phyloP scores from a whole-genome alignment of 2,797 vertebrate species.

The Bradypodion ventrale region DNA sequence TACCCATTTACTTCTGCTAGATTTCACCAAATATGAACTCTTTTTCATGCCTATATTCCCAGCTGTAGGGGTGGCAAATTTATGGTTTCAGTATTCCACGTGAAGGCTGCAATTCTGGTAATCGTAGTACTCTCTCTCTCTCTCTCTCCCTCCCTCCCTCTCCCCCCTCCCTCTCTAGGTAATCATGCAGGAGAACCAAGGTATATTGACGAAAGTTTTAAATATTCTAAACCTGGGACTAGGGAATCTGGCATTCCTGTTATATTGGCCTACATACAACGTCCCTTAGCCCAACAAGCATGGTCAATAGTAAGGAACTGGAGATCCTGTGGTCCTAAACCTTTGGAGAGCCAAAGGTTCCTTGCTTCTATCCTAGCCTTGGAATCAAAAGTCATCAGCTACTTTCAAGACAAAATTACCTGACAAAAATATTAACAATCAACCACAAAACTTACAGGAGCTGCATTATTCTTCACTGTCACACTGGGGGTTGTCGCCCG shows the following conservation, averaged over 20 bases:
- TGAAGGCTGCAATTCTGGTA: neutral
- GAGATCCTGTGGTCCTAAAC: neutral
- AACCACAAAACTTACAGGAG: constrained; percentile 83
- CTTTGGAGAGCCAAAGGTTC: neutral
- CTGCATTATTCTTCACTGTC: constrained; percentile 85
- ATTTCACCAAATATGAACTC: neutral
- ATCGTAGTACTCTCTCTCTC: too few species aligned
- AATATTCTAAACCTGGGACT: neutral
- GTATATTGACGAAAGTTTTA: neutral
- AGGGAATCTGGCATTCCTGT: neutral
- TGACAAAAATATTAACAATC: neutral
- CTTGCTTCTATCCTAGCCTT: too few species aligned
- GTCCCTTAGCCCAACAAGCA: neutral
- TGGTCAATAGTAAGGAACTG: neutral
- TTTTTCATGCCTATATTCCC: neutral
- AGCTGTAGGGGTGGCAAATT: neutral
- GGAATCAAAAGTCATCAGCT: neutral
- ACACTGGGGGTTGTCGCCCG: constrained; percentile 93
- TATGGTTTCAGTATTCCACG: neutral
- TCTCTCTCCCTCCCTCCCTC: too few species aligned
- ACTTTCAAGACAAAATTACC: neutral
- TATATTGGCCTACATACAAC: neutral
- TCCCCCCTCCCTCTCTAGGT: too few species aligned
- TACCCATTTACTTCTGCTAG: neutral
- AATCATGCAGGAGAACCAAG: neutral